phyloP scores from a whole-genome alignment of 2,113 vertebrate species.

The Serilophus lunatus region DNA sequence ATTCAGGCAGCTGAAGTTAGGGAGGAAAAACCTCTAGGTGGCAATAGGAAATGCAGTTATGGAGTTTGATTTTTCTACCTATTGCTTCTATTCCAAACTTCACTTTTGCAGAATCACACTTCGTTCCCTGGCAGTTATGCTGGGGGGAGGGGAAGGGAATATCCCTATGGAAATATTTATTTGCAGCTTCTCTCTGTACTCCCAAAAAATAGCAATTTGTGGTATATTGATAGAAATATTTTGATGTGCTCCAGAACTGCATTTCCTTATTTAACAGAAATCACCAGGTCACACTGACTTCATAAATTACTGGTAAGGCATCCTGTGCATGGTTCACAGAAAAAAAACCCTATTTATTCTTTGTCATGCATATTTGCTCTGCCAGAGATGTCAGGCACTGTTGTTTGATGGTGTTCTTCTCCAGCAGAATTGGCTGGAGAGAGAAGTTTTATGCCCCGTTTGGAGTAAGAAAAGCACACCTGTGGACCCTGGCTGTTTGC shows the following conservation, averaged over 20 bases:
- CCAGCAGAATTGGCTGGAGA: background rate
- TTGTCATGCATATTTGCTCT: background rate
- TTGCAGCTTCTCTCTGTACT: background rate
- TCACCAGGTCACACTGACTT: background rate
- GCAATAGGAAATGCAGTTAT: constrained; percentile 7
- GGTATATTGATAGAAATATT: background rate
- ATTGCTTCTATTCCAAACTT: background rate
- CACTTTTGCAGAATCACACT: background rate
- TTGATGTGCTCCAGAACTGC: accelerated
- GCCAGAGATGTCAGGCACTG: background rate
- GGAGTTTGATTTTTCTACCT: background rate
- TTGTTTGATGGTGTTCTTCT: background rate
- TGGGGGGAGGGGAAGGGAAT: accelerated
- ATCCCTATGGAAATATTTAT: background rate
- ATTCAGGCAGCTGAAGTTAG: background rate
- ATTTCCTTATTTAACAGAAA: background rate
- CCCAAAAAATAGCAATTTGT: background rate
- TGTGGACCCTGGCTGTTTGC: background rate
- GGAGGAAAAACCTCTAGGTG: constrained; percentile 44
- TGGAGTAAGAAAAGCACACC: background rate
- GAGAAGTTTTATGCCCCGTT: background rate
- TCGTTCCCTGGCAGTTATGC: background rate
- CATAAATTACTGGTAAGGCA: background rate
- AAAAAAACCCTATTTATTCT: background rate
- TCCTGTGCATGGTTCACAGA: background rate